phyloP scores from a whole-genome alignment of 1,140 invertebrate species.

The Ceratosolen solmsi region DNA sequence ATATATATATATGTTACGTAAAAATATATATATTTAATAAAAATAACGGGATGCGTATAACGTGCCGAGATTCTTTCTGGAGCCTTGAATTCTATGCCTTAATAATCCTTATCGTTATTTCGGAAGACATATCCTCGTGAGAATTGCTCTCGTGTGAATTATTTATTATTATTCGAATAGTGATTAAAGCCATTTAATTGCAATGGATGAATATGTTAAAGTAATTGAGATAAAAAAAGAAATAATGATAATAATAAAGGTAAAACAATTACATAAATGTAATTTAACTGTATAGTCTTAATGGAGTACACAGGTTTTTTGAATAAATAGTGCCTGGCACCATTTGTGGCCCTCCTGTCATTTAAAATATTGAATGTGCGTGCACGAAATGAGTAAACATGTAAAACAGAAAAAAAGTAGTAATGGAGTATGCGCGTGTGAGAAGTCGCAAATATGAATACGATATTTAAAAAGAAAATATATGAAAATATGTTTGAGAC shows the following conservation, averaged over 20 bases:
- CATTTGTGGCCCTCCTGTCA: constrained; percentile 72
- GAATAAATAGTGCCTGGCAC: constrained; percentile 74
- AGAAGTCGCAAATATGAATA: background rate
- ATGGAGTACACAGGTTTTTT: constrained; percentile 71
- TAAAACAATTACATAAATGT: constrained; percentile 51
- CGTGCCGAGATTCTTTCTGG: constrained; percentile 55
- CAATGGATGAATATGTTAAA: constrained; percentile 37
- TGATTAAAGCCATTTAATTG: constrained; percentile 25
- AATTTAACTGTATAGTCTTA: constrained; percentile 59
- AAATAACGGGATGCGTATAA: constrained; percentile 39
- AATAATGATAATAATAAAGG: constrained; percentile 46
- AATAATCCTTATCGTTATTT: constrained; percentile 63
- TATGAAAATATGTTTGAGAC: constrained; percentile 51
- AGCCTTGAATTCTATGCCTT: constrained; percentile 69
- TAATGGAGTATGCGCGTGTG: background rate
- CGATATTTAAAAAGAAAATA: background rate
- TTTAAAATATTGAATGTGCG: constrained; percentile 52
- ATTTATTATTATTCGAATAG: constrained; percentile 41
- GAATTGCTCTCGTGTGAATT: constrained; percentile 58
- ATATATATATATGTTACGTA: constrained; percentile 27
- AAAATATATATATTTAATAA: constrained; percentile 41
- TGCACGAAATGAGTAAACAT: background rate
- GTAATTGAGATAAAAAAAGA: constrained; percentile 37
- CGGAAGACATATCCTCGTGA: constrained; percentile 64
- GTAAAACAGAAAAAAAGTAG: background rate